Conservation (phyloP, 1,140 invertebrate genomes). For the Tetragonula clypearis region DNA sequence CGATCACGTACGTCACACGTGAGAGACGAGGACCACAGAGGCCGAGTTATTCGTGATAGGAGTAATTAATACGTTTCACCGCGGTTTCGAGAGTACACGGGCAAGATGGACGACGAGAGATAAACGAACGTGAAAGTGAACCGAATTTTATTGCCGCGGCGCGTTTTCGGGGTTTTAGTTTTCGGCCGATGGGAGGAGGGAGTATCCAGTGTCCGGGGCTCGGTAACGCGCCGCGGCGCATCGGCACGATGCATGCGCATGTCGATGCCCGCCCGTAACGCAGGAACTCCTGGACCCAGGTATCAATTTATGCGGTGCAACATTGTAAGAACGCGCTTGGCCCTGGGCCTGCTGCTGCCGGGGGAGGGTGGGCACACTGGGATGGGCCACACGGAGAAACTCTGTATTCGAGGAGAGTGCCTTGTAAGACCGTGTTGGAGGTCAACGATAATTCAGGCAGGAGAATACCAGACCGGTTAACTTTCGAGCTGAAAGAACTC, state of each 20-base stretch:
- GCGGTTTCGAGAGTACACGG: slow-evolving; percentile 14
- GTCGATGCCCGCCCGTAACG: slow-evolving; percentile 72
- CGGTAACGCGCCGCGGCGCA: slow-evolving; percentile 39
- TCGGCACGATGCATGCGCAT: slow-evolving; percentile 58
- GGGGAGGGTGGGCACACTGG: slow-evolving; percentile 21
- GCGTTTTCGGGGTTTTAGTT: slow-evolving; percentile 36
- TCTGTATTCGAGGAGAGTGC: slow-evolving; percentile 59
- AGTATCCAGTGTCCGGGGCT: slow-evolving; percentile 64
- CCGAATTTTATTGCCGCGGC: slow-evolving; percentile 37
- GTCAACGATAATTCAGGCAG: slow-evolving; percentile 79
- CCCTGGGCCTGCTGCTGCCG: slow-evolving; percentile 52
- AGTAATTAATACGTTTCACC: slow-evolving; percentile 45
- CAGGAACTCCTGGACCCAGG: slow-evolving; percentile 70
- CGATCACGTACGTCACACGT: not conserved
- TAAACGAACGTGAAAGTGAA: slow-evolving; percentile 51
- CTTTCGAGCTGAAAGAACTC: slow-evolving; percentile 73
- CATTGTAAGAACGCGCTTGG: slow-evolving; percentile 73
- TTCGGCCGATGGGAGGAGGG: slow-evolving; percentile 45
- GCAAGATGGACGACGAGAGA: slow-evolving; percentile 26
- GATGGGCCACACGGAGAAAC: slow-evolving; percentile 54
- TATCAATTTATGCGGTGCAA: slow-evolving; percentile 80
- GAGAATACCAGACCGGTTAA: slow-evolving; percentile 72
- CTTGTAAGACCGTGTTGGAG: slow-evolving; percentile 78
- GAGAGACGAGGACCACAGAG: slow-evolving; percentile 37
- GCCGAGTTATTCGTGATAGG: slow-evolving; percentile 32